A percentile compares a stretch with the other conserved stretches of the same genome.
Evolutionary conservation across 2,888 invertebrate species (phyloP).

Genomic region (Urechis unicinctus): DNA sequence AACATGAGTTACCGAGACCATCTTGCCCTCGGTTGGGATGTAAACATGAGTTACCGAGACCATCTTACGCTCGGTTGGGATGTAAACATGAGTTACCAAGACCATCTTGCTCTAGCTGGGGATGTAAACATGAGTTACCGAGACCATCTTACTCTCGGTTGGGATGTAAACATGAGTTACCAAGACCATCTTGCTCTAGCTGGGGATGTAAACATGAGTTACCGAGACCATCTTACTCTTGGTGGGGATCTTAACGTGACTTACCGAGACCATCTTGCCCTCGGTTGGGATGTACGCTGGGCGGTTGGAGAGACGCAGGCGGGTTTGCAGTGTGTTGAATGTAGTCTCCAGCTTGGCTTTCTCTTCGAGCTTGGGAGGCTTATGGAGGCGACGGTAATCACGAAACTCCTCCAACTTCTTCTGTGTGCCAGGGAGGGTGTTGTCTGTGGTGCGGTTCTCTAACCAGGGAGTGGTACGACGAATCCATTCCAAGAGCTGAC

Average conservation of each 20-base stretch:
- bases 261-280: constrained; percentile 94
- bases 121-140: too few relatives aligned
- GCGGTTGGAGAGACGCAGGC: constrained; percentile 92
- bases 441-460: constrained; percentile 70
- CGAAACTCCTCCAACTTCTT: constrained; percentile 98
- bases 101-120: too few relatives aligned
- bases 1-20: constrained; percentile 90
- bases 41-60: too few relatives aligned
- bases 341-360: constrained; percentile 98
- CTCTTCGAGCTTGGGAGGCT: constrained; percentile 98
- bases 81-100: too few relatives aligned
- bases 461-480: constrained; percentile 84
- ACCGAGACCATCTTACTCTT: too few relatives aligned
- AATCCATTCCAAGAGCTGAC: constrained; percentile 96
- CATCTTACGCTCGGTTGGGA: too few relatives aligned
- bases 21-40: too few relatives aligned
- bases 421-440: constrained; percentile 92
- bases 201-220: too few relatives aligned
- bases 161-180: too few relatives aligned
- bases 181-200: too few relatives aligned
- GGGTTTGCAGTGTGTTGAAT: constrained; percentile 99
- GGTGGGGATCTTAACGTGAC: too few relatives aligned
- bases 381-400: constrained; percentile 96
- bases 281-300: constrained; percentile 99
- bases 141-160: too few relatives aligned